phyloP scores from a whole-genome alignment of 2,888 invertebrate genomes.

The Kuschelorhynchus macadamiae region DNA sequence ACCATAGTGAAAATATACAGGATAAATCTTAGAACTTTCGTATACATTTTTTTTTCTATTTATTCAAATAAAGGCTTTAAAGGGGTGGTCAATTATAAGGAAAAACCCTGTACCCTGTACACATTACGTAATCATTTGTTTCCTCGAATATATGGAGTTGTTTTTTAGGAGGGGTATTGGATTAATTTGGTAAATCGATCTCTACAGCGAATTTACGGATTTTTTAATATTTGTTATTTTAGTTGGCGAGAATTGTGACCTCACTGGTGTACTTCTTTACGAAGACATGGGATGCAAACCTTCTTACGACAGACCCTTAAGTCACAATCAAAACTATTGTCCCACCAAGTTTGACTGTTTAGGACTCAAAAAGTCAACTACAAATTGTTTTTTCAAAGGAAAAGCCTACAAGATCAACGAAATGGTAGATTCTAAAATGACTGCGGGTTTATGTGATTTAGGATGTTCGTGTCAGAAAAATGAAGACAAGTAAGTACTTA shows the following conservation, averaged over 20 bases:
- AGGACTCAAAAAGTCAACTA: constrained; percentile 50
- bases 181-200: too few relatives aligned
- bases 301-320: constrained; percentile 22
- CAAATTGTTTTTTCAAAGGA: constrained; percentile 50
- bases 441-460: constrained; percentile 51
- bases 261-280: constrained; percentile 49
- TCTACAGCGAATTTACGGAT: too few relatives aligned
- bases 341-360: constrained; percentile 50
- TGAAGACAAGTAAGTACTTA: constrained; percentile 48
- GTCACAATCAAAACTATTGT: constrained; percentile 27
- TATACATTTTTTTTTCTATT: too few relatives aligned
- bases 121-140: too few relatives aligned
- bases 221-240: neutral
- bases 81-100: too few relatives aligned
- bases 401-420: constrained; percentile 51
- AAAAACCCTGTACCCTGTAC: too few relatives aligned
- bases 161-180: too few relatives aligned
- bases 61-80: too few relatives aligned
- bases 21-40: too few relatives aligned
- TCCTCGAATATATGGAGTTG: too few relatives aligned
- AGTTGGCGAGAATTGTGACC: constrained; percentile 47
- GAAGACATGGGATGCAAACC: constrained; percentile 54
- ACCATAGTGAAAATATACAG: too few relatives aligned
- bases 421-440: constrained; percentile 45
- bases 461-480: constrained; percentile 52